Evolutionary conservation across 2,113 vertebrate species (phyloP), one percentile per base, ranked within the genome.

Genomic region (Pachycephala philippinensis): DNA sequence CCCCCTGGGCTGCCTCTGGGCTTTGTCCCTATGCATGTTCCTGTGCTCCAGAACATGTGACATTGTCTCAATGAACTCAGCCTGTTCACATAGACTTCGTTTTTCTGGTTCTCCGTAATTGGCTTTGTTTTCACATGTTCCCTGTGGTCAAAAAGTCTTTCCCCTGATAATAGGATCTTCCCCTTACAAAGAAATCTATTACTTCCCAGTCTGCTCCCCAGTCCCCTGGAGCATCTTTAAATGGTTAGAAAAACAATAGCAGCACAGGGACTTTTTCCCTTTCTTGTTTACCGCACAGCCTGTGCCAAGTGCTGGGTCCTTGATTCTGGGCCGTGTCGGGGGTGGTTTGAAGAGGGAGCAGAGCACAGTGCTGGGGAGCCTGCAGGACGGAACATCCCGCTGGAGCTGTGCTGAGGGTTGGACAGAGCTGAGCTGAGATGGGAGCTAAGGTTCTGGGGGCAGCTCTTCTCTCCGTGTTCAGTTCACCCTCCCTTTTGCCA

Each of bases 1-100:
- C 39, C 20, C 3, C 5, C 2, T 71, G 2, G 4, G 10, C 59
- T 40, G 40, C n/a, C 49, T 42, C 44, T 1, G 0, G 47, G 42
- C 27, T 52, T 40, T 65, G 28, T 76, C 31, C 31, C 50, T 13
- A 15, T 20, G 49, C 0, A 0, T 77, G 74, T 39, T 66, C 3
- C 0, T 37, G 6, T 6, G 1, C 74, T 68, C 31, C 23, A 40
- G 65, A 31, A 20, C 2, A 0, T 8, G 33, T 35, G 85, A 66
- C 75, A n/a, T 44, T 2, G 3, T 49, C 53, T 30, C 3, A 0
- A 0, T 56, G 13, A 66, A 47, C 83, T 85, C 76, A 50, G 56
- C 39, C 66, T 30, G 3, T 70, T 49, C 63, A 22, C 24, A 4
- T 13, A 50, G 49, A 8, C 60, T 80, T 65, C 3, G 3, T 15